Evolutionary conservation across 2,797 vertebrate species (phyloP).

Genomic region (Chelonia mydas): DNA sequence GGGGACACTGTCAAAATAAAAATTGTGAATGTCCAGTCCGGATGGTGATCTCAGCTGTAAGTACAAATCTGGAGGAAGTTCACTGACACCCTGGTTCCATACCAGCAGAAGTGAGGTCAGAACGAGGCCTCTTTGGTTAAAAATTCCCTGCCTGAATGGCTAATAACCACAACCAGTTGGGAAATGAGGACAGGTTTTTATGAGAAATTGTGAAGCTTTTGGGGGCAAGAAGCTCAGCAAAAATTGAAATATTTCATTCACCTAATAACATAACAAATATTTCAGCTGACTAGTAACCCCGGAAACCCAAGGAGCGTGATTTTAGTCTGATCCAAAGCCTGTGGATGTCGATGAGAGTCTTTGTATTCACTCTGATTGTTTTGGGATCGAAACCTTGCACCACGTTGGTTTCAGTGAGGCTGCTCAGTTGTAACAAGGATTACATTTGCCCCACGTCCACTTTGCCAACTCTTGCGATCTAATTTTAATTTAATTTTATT

Average conservation of each 20-base stretch:
- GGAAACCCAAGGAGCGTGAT: too few species aligned
- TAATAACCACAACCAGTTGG: background rate
- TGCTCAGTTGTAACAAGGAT: background rate
- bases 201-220: background rate
- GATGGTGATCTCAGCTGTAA: background rate
- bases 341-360: background rate
- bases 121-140: background rate
- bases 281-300: background rate
- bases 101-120: background rate
- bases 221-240: background rate
- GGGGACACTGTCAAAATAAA: background rate
- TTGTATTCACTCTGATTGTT: background rate
- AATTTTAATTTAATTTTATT: background rate
- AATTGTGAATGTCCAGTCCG: background rate
- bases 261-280: too few species aligned
- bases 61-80: rapidly evolving
- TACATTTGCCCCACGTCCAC: background rate
- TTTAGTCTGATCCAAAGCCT: background rate
- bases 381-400: background rate
- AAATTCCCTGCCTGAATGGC: background rate
- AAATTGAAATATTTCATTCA: background rate
- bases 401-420: background rate
- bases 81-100: rapidly evolving
- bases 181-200: background rate
- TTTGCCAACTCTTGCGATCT: background rate